Conservation (phyloP, 2,797 vertebrate species). For the Pygocentrus nattereri region DNA sequence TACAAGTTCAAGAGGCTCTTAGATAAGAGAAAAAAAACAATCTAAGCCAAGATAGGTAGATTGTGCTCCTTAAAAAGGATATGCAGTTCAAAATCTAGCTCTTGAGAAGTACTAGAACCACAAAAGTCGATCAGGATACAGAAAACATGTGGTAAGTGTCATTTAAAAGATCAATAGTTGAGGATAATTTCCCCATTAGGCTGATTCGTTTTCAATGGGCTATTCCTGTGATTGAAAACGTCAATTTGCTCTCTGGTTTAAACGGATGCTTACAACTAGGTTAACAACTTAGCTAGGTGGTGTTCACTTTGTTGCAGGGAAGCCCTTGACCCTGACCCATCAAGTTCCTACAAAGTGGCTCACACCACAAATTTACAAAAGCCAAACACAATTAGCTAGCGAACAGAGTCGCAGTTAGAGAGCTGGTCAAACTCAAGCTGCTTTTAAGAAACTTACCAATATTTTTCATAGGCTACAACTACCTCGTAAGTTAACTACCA, state of each 20-base stretch:
- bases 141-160: constrained; percentile 26
- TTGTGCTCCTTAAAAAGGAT: not conserved
- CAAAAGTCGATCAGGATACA: constrained; percentile 1
- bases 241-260: not conserved
- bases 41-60: constrained; percentile 1
- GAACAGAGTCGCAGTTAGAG: not conserved
- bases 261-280: not conserved
- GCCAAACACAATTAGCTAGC: no score
- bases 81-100: not conserved
- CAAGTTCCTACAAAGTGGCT: not conserved
- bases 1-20: constrained; percentile 5
- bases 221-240: not conserved
- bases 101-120: not conserved
- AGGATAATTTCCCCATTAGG: constrained; percentile 43
- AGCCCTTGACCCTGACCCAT: not conserved
- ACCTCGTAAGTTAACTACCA: not conserved
- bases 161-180: constrained; percentile 38
- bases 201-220: not conserved
- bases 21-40: constrained; percentile 21
- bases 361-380: not conserved
- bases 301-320: not conserved
- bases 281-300: constrained; percentile 11
- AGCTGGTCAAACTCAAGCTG: not conserved
- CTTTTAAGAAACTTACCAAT: not conserved
- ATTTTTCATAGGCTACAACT: not conserved